Percentiles rank a stretch among this genome's conserved stretches.
Conservation (phyloP, 1,140 invertebrate species). For the Laodelphax striatellus region DNA sequence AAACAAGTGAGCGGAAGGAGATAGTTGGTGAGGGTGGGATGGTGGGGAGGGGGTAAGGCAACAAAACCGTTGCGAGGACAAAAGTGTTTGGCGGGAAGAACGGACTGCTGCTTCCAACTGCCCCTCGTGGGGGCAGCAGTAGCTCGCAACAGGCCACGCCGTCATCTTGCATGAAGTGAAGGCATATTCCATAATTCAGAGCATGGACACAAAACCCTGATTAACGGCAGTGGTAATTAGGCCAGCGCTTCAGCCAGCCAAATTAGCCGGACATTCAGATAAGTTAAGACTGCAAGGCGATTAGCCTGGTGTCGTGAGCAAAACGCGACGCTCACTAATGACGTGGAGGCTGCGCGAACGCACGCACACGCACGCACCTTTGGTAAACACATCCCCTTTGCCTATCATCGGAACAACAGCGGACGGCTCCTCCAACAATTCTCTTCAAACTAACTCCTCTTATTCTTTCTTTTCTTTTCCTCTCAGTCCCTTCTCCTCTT, state of each 20-base stretch:
- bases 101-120: neutral
- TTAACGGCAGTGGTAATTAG: neutral
- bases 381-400: no score
- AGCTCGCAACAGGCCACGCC: neutral
- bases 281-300: neutral
- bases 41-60: neutral
- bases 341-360: neutral
- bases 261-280: constrained; percentile 3
- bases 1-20: neutral
- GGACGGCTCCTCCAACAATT: no score
- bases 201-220: constrained; percentile 2
- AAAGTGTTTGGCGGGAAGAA: neutral
- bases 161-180: neutral
- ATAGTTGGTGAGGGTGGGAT: neutral
- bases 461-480: no score
- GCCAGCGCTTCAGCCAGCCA: neutral
- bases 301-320: neutral
- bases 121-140: neutral
- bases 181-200: constrained; percentile 1
- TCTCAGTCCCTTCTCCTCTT: no score
- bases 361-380: no score
- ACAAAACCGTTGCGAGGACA: neutral
- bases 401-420: no score
- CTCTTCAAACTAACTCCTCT: no score
- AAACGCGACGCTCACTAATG: neutral